Percentiles rank a stretch among this genome's conserved stretches.
Conservation (phyloP, 2,888 invertebrate genomes). For the Dyspetes luteomarginatus region DNA sequence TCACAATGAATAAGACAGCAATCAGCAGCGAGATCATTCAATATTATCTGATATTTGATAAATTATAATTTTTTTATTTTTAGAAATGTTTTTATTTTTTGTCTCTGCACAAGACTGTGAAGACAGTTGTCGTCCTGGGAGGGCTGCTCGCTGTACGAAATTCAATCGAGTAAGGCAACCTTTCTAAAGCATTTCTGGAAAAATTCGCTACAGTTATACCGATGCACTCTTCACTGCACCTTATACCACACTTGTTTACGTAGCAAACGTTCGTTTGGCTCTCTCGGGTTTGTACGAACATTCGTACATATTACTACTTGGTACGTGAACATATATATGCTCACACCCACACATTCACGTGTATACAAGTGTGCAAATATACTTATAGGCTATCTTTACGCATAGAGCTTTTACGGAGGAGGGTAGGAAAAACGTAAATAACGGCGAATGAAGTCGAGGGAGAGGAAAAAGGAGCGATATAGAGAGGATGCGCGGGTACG, state of each 20-base stretch:
- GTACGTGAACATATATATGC: background rate
- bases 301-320: conserved; percentile 43
- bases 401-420: conserved; percentile 26
- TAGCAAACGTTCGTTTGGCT: conserved; percentile 36
- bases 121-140: background rate
- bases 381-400: conserved; percentile 21
- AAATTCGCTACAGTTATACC: conserved; percentile 24
- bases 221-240: conserved; percentile 32
- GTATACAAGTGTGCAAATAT: conserved; percentile 7
- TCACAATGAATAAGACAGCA: too few species aligned
- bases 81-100: too few species aligned
- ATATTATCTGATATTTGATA: too few species aligned
- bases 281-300: conserved; percentile 11
- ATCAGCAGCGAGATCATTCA: too few species aligned
- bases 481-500: background rate
- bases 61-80: too few species aligned
- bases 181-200: conserved; percentile 10
- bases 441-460: conserved; percentile 55
- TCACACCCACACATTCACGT: background rate
- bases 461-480: conserved; percentile 6
- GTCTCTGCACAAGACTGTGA: too few species aligned
- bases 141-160: conserved; percentile 14
- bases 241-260: conserved; percentile 56
- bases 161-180: conserved; percentile 41
- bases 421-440: conserved; percentile 60